phyloP scores from a whole-genome alignment of 2,888 invertebrate species.

The Pandemis cinnamomeana region DNA sequence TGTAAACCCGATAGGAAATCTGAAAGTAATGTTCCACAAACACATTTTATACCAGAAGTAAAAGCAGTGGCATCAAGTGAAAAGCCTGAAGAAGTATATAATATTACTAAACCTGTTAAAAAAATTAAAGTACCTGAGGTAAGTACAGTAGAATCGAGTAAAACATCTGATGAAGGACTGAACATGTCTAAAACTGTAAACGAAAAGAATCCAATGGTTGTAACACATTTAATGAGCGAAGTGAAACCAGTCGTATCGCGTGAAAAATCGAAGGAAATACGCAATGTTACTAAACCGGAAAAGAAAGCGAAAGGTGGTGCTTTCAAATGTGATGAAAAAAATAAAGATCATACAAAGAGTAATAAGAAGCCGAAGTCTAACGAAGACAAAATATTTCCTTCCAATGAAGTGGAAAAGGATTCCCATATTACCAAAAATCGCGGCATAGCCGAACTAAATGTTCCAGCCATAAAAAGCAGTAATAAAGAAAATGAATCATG shows the following conservation, averaged over 20 bases:
- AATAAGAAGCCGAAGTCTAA: conserved; percentile 18
- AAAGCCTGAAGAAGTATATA: not conserved
- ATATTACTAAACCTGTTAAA: not conserved
- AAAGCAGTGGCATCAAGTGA: not conserved
- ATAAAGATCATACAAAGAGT: conserved; percentile 8
- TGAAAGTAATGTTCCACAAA: not conserved
- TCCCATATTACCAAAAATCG: not conserved
- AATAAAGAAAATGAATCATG: conserved; percentile 23
- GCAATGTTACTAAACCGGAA: not conserved
- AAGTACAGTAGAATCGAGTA: not conserved
- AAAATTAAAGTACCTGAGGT: not conserved
- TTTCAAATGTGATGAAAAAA: conserved; percentile 8
- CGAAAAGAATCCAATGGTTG: not conserved
- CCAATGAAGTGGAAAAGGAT: not conserved
- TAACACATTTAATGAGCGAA: not conserved
- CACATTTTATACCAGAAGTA: not conserved
- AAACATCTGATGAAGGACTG: not conserved
- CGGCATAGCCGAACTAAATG: not conserved
- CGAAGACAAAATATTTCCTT: conserved; percentile 10
- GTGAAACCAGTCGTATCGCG: not conserved
- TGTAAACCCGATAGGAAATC: not conserved
- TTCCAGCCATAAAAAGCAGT: not conserved
- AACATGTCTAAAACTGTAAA: not conserved
- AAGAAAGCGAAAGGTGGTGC: conserved; percentile 7
- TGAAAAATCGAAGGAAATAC: not conserved